Base-by-base conservation (phyloP, 2,888 invertebrate species). In the Microctonus brassicae region DNA sequence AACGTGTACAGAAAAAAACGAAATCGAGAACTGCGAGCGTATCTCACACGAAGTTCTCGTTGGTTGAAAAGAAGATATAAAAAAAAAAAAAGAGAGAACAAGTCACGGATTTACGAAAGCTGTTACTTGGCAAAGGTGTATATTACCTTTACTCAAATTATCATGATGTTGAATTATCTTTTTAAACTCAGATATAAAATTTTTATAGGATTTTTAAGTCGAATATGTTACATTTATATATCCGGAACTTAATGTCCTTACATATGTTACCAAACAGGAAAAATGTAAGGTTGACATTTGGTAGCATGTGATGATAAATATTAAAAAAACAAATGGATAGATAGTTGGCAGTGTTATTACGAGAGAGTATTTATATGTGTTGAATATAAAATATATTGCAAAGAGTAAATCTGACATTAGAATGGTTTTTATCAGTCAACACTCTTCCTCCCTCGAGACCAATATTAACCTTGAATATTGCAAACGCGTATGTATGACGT, bases 11-110 rank as follows among this genome's bases (percentile, higher is more conserved):
- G 60, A 61, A 58, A 58, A 62, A 65, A 29, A 70, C 69, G 70
- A 68, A 69, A 68, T 55, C 36, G 67, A 65, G 64, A 61, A 36
- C 42, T 64, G 66, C 71, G 73, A 70, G 69, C 73, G 74, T 74
- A 74, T 74, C 73, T 73, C 73, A 74, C 69, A 58, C 55, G 52
- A 60, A 58, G 72, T 64, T 26, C 29, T 53, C n/a, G 26, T 47
- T 29, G 33, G 29, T 33, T n/a, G 47, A 64, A 64, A 20, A 39
- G 52, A 22, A 13, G 63, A 70, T 66, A 6, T 6, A 24, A 34
- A 47, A 33, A 68, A 70, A 70, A 6, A 10, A 24, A 34, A 39
- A 42, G 63, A 61, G 26, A 60, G 58, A 65, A 62, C 33, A 26
- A 22, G 39, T 68, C 61, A 65, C 57, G 69, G 58, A 72, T 74